Percentiles rank a stretch among this genome's conserved stretches.
Evolutionary conservation across 2,113 vertebrate species (phyloP).

Genomic region (Psilopsiagon aymara): DNA sequence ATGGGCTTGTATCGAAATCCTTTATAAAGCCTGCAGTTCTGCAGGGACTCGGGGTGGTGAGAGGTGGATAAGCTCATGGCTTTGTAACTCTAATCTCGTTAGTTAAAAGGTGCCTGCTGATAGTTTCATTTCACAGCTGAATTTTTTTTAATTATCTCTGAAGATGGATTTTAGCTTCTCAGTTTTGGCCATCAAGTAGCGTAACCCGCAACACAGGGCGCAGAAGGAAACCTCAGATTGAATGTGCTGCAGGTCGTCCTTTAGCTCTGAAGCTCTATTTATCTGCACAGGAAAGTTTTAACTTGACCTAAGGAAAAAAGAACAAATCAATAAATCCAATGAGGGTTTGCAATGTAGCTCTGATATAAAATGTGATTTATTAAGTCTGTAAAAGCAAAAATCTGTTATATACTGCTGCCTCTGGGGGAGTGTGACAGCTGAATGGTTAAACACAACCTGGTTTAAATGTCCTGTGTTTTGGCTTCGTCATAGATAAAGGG

Average conservation of each 20-base stretch:
- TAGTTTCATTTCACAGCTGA: slow-evolving; percentile 67
- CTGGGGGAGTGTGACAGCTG: background rate
- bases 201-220: background rate
- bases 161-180: slow-evolving; percentile 48
- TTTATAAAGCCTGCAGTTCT: background rate
- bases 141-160: slow-evolving; percentile 59
- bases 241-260: background rate
- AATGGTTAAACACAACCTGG: background rate
- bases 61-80: background rate
- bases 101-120: slow-evolving; percentile 42
- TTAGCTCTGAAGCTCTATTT: background rate
- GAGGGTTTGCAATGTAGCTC: background rate
- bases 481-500: background rate
- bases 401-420: background rate
- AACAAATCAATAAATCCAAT: slow-evolving; percentile 38
- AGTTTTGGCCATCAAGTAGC: slow-evolving; percentile 36
- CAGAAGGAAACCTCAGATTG: background rate
- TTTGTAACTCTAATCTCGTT: slow-evolving; percentile 13
- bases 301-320: slow-evolving; percentile 21
- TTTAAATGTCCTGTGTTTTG: background rate
- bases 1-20: background rate
- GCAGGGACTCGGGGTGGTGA: background rate
- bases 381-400: slow-evolving; percentile 23
- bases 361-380: slow-evolving; percentile 50
- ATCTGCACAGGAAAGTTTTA: slow-evolving; percentile 8